These are phyloP conservation scores for Agapostemon virescens DNA, from an alignment of 2,888 invertebrate genomes.

Conservation along the genomic window DNA sequence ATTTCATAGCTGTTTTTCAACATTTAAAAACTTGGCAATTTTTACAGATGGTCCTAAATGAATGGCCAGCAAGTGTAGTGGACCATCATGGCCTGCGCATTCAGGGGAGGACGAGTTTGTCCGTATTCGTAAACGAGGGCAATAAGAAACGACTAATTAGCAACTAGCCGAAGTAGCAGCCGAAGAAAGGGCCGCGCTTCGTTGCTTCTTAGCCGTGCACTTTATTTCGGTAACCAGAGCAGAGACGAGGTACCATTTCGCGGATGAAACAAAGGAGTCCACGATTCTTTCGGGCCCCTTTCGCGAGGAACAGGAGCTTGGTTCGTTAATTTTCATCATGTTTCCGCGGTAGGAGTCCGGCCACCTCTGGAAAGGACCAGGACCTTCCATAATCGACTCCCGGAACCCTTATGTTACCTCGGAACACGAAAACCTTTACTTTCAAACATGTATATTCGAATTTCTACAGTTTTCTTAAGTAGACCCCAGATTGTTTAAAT, in stretches of 20 bases:
- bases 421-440: too few species aligned
- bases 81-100: neutral
- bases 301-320: neutral
- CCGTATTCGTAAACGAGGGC: slow-evolving; percentile 29
- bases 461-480: too few species aligned
- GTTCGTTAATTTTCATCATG: too few species aligned
- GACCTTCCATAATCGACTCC: too few species aligned
- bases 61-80: neutral
- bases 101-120: neutral
- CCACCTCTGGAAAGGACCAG: too few species aligned
- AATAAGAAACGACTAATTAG: slow-evolving; percentile 55
- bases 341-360: too few species aligned
- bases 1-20: neutral
- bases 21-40: neutral
- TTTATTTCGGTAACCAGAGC: slow-evolving; percentile 54
- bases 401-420: too few species aligned
- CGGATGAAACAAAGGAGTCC: slow-evolving; percentile 32
- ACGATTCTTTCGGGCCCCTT: neutral
- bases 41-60: neutral
- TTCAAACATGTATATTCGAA: too few species aligned
- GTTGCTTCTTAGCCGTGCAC: slow-evolving; percentile 49
- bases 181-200: slow-evolving; percentile 27
- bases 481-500: too few species aligned
- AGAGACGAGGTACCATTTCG: slow-evolving; percentile 28
- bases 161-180: slow-evolving; percentile 36